A percentile compares a stretch with the other conserved stretches of the same genome.
Conservation (phyloP, 2,888 invertebrate genomes). For the Hyles lineata region DNA sequence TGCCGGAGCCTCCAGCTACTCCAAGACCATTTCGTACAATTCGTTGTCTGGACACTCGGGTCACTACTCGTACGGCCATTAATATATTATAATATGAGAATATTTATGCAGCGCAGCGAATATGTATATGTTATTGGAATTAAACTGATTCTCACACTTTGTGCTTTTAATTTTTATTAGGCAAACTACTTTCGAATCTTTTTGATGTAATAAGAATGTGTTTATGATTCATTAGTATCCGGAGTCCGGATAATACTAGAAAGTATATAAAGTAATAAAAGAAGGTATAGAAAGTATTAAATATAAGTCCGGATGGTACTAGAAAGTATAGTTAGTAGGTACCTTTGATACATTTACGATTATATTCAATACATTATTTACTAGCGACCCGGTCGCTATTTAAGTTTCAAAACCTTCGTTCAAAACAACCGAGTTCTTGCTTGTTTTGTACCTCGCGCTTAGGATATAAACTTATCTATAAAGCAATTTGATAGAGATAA, state of each 20-base stretch:
- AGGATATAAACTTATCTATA: no score
- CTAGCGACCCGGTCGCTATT: no score
- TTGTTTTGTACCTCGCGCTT: no score
- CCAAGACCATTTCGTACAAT: slow-evolving; percentile 40
- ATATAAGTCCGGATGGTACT: neutral
- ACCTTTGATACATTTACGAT: neutral
- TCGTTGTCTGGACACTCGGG: slow-evolving; percentile 36
- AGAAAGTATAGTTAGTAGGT: neutral
- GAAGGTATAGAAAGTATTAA: no score
- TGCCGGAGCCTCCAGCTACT: slow-evolving; percentile 31
- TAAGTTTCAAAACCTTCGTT: no score
- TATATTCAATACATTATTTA: no score
- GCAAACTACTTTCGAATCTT: neutral
- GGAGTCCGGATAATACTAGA: neutral
- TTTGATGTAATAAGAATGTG: neutral
- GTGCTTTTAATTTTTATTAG: slow-evolving; percentile 19
- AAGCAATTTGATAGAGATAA: no score
- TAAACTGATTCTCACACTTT: slow-evolving; percentile 28
- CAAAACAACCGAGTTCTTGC: no score
- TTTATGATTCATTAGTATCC: neutral
- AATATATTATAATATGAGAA: slow-evolving; percentile 24
- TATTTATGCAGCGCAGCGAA: slow-evolving; percentile 23
- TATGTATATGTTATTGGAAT: slow-evolving; percentile 28
- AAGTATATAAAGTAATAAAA: no score
- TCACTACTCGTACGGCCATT: slow-evolving; percentile 33